Evolutionary conservation across 2,797 vertebrate genomes (phyloP).

Genomic region (Manis pentadactyla): DNA sequence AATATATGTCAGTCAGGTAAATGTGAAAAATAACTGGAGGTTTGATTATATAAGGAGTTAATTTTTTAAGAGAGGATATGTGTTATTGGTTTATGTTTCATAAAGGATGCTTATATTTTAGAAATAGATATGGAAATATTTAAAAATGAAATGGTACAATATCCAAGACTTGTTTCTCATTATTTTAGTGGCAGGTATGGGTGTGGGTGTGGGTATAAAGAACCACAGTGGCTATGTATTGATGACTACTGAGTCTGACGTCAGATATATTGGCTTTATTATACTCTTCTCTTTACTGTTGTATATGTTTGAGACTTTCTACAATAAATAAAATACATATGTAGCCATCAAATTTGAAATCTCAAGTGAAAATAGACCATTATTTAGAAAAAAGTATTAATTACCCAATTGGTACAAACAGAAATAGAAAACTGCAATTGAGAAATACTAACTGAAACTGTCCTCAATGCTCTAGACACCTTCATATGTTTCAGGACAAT

Average conservation of each 20-base stretch:
- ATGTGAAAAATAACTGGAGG: neutral
- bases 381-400: slow-evolving; percentile 27
- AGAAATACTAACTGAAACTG: slow-evolving; percentile 28
- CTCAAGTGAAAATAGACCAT: neutral
- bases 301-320: slow-evolving; percentile 35
- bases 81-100: neutral
- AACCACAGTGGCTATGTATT: neutral
- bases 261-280: neutral
- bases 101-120: neutral
- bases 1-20: neutral
- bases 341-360: slow-evolving; percentile 35
- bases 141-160: slow-evolving; percentile 14
- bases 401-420: neutral
- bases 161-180: slow-evolving; percentile 36
- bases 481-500: slow-evolving; percentile 1
- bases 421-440: neutral
- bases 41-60: neutral
- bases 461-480: neutral
- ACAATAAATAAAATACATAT: neutral
- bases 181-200: neutral
- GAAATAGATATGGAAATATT: slow-evolving; percentile 6
- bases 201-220: neutral
- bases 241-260: neutral
- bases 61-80: neutral
- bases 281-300: neutral